phyloP scores from a whole-genome alignment of 2,888 invertebrate species.

The Hyalella azteca region DNA sequence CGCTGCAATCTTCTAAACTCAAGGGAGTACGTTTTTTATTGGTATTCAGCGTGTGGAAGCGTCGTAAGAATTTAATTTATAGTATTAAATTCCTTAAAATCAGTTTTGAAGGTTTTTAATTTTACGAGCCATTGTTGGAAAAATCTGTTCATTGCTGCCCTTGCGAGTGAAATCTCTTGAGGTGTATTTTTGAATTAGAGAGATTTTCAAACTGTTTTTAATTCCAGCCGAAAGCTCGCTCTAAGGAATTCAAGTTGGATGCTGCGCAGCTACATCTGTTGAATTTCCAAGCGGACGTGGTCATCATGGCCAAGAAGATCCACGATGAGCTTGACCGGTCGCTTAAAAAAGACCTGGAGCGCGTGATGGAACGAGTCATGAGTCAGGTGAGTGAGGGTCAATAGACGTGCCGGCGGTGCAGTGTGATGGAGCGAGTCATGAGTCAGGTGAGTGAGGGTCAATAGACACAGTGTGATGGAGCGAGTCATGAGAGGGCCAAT shows the following conservation, averaged over 20 bases:
- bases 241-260: neutral
- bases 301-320: neutral
- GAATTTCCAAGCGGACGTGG: conserved; percentile 8
- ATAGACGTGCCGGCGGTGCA: neutral
- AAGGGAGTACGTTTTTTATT: neutral
- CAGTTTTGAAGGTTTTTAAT: too few species aligned
- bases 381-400: neutral
- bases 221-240: neutral
- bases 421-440: neutral
- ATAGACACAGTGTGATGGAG: neutral
- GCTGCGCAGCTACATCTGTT: neutral
- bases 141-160: too few species aligned
- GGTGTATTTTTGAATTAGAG: neutral
- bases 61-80: too few species aligned
- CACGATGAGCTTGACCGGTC: neutral
- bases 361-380: neutral
- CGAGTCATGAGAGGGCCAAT: neutral
- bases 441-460: neutral
- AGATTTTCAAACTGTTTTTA: neutral
- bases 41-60: too few species aligned
- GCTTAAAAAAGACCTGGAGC: neutral
- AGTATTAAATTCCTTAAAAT: too few species aligned
- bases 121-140: too few species aligned
- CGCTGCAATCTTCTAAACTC: neutral
- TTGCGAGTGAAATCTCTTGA: too few species aligned